A percentile compares a stretch with the other conserved stretches of the same genome.
Conservation (phyloP, 2,113 vertebrate genomes). For the Tricholaema leucomelas region DNA sequence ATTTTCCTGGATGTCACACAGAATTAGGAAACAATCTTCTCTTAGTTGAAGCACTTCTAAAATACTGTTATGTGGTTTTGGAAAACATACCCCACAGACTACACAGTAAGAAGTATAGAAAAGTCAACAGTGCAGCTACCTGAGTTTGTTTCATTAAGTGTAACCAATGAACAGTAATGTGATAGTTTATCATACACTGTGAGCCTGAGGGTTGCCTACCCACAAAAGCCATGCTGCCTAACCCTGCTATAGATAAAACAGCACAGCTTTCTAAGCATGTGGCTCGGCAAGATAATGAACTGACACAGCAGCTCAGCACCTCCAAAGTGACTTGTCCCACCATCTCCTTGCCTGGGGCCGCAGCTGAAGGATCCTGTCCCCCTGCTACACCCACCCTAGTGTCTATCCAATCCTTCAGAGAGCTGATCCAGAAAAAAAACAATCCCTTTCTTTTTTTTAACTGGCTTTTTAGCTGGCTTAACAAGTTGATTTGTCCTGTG, state of each 20-base stretch:
- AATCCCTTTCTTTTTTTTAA: neutral
- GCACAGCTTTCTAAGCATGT: neutral
- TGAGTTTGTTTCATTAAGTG: constrained; percentile 69
- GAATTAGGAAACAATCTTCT: constrained; percentile 52
- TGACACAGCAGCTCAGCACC: neutral
- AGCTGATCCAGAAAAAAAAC: neutral
- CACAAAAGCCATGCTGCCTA: neutral
- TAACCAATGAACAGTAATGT: constrained; percentile 21
- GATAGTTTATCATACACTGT: neutral
- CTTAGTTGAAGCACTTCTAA: constrained; percentile 57
- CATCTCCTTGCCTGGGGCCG: neutral
- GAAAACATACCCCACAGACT: constrained; percentile 36
- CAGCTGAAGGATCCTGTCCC: neutral
- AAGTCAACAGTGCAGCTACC: constrained; percentile 75
- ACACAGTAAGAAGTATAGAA: constrained; percentile 59
- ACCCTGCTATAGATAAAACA: neutral
- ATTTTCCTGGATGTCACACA: constrained; percentile 41
- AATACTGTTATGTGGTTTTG: constrained; percentile 35
- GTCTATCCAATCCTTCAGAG: neutral
- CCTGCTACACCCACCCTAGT: neutral
- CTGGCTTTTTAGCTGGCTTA: neutral
- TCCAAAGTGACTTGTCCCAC: neutral
- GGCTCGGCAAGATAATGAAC: neutral
- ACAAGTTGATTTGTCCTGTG: neutral
- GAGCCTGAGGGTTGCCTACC: neutral